Evolutionary conservation across 2,888 invertebrate species (phyloP), one percentile per base, ranked within the genome.

Genomic region (Podotricha telesiphe): DNA sequence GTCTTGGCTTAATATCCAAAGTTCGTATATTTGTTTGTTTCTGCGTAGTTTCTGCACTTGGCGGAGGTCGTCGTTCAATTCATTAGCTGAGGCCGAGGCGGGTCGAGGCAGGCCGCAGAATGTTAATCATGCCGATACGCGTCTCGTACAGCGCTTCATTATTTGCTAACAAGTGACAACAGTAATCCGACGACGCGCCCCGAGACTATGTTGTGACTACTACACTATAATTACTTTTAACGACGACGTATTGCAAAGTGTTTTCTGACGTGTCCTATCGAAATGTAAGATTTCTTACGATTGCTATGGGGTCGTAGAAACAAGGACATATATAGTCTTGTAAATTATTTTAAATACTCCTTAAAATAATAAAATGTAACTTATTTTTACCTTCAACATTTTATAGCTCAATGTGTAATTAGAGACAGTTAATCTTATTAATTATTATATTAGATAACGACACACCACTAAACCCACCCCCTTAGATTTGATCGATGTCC

Each of bases 121-220:
- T 61, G 64, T 59, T 69, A 62, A 70, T 62, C 47, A 68, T 70
- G 65, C 70, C 34, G 72, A 45, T 65, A 65, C 64, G 61, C 55
- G 56, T 65, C 70, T 71, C 74, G 64, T 71, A 68, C 66, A 51
- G 53, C 22, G 66, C 70, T 73, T 74, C 71, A 68, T 68, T 71
- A 74, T 70, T 68, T 71, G 69, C 71, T 71, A 71, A 70, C 70
- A 55, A 67, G 51, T 42, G 62, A 67, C 58, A 58, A 65, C 65
- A 56, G 20, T 13, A 37, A 20, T 45, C n/a, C 48, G n/a, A 15
- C 48, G 20, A 34, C 47, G 34, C 37, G 15, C 28, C 47, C 62
- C 62, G 48, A 48, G 48, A 50, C 62, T 50, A 62, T 37, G 47
- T 20, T 59, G 48, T 37, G 37, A 47, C 34, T 37, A 28, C 34